Base-by-base conservation (phyloP, 37 sponge, comb jelly and placozoan genomes). In the Sycon ciliatum region DNA sequence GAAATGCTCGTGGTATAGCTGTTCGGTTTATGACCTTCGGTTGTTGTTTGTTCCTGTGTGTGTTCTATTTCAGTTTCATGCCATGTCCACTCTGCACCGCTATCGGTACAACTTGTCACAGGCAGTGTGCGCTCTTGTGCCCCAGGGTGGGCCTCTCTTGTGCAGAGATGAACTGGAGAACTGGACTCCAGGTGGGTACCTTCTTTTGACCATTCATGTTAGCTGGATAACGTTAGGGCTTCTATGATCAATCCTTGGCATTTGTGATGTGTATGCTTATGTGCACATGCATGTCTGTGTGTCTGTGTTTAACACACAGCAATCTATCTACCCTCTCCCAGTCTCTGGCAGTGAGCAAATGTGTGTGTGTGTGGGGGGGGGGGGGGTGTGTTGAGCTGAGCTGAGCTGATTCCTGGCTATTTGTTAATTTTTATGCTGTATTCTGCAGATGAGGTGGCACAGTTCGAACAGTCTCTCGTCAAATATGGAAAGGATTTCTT, bases 151-250 rank as follows among this genome's bases (percentile, higher is more conserved):
- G 18, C 94, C 94, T 52, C 80, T 93, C 38, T 76, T 89, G 39
- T 93, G 94, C 76, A 79, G 83, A 29, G 94, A 93, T 76, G 94
- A 93, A 63, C 66, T 93, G 79, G 94, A 93, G 77, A 80, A 89
- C 1, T 93, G 94, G 94, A 86, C 94, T 32, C 83, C 84, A 65
- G 86, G 86, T 85, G 33, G 0, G 6, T 27, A 36, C 18, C 13
- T n/a, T 20, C 32, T 62, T 62, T 62, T 13, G 16, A n/a, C 16
- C 13, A 26, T 20, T 18, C n/a, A n/a, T n/a, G n/a, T n/a, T n/a
- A n/a, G n/a, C n/a, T n/a, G n/a, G n/a, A n/a, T n/a, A n/a, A n/a
- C n/a, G n/a, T n/a, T n/a, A n/a, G n/a, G n/a, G n/a, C n/a, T n/a
- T n/a, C n/a, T n/a, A n/a, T n/a, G n/a, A n/a, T n/a, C n/a, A n/a